These are phyloP conservation scores for Ormyrus thymus DNA, from an alignment of 2,888 invertebrate genomes.

Conservation along the genomic window DNA sequence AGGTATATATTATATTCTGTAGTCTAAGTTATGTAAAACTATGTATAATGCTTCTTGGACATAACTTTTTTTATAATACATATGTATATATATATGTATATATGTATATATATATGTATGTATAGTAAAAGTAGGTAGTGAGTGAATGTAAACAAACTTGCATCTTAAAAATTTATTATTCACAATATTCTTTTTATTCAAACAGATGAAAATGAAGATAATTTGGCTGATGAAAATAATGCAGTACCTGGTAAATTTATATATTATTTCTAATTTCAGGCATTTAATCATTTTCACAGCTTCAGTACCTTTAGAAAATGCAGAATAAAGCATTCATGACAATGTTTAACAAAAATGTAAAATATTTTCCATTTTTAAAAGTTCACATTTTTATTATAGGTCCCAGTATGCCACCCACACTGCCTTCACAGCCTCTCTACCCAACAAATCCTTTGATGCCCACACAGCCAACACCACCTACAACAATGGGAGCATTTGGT, in stretches of 20 bases:
- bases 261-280: conserved; percentile 11
- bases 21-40: background rate
- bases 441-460: conserved; percentile 38
- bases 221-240: conserved; percentile 41
- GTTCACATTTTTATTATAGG: conserved; percentile 12
- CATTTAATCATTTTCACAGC: background rate
- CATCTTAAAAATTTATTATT: conserved; percentile 12
- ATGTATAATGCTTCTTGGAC: too few relatives aligned
- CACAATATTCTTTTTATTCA: conserved; percentile 30
- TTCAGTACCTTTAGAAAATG: conserved; percentile 20
- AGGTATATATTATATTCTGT: conserved; percentile 42
- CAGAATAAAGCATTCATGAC: background rate
- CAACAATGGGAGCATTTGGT: conserved; percentile 60
- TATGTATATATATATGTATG: too few relatives aligned
- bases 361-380: background rate
- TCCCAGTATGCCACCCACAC: conserved; percentile 8
- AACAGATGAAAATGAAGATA: conserved; percentile 49
- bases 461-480: conserved; percentile 51
- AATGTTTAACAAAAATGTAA: background rate
- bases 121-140: too few relatives aligned
- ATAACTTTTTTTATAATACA: too few relatives aligned
- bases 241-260: conserved; percentile 45
- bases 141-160: background rate
- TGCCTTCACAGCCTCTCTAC: conserved; percentile 12
- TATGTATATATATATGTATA: too few relatives aligned